Evolutionary conservation across 2,888 invertebrate species (phyloP).

Genomic region (Uloborus plumipes): DNA sequence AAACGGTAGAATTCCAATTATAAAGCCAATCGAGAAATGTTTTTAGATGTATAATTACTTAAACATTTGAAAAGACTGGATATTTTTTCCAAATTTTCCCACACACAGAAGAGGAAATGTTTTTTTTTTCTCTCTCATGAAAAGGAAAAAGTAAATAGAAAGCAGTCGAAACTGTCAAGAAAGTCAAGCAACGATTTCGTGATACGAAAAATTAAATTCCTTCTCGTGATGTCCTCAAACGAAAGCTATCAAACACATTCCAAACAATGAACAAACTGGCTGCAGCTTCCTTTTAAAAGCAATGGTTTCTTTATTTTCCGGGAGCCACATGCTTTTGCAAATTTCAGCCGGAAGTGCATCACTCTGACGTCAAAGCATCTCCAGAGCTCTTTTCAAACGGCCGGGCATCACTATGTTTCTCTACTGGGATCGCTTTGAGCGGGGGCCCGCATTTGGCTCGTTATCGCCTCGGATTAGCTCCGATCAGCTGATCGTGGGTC

Average conservation of each 20-base stretch:
- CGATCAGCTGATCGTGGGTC: too few relatives aligned
- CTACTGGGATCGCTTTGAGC: constrained; percentile 8
- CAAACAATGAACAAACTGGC: constrained; percentile 41
- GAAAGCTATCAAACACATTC: constrained; percentile 7
- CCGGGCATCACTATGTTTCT: constrained; percentile 46
- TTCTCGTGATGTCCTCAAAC: constrained; percentile 15
- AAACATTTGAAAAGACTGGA: neutral
- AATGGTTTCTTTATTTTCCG: constrained; percentile 29
- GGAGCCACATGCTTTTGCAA: constrained; percentile 53
- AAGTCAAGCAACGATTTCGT: neutral
- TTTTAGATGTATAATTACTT: too few relatives aligned
- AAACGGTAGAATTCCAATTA: too few relatives aligned
- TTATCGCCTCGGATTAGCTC: constrained; percentile 7
- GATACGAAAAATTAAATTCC: constrained; percentile 8
- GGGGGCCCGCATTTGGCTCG: constrained; percentile 11
- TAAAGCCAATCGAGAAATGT: too few relatives aligned
- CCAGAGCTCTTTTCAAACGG: constrained; percentile 39
- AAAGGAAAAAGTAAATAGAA: neutral
- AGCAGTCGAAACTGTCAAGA: too few relatives aligned
- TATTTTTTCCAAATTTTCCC: constrained; percentile 10
- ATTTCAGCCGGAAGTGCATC: constrained; percentile 57
- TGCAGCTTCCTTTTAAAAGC: constrained; percentile 17
- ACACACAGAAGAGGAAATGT: neutral
- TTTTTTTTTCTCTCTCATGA: neutral
- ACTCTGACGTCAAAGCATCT: constrained; percentile 54